phyloP scores from a whole-genome alignment of 2,113 vertebrate genomes.

The Pomatostomus ruficeps region DNA sequence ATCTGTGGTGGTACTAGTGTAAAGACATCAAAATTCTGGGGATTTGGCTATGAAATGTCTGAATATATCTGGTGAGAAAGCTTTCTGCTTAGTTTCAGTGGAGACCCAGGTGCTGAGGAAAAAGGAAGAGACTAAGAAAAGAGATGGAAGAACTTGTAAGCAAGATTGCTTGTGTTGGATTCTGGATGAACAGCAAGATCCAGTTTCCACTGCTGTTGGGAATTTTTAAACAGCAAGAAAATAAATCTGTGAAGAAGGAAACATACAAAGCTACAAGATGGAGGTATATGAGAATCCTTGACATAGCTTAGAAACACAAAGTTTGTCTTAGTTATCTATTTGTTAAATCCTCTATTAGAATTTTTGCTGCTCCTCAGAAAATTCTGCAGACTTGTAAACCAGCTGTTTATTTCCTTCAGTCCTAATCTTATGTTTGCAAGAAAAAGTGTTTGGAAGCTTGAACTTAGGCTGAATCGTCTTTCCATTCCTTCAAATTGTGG shows the following conservation, averaged over 20 bases:
- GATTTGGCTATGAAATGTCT: neutral
- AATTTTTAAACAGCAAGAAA: neutral
- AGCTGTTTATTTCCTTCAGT: neutral
- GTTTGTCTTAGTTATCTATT: neutral
- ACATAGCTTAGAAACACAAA: neutral
- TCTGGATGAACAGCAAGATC: neutral
- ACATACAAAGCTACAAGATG: neutral
- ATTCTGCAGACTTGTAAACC: neutral
- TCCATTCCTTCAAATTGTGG: neutral
- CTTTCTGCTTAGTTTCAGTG: neutral
- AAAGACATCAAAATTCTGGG: neutral
- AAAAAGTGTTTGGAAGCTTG: neutral
- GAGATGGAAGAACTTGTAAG: neutral
- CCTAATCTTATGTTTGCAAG: neutral
- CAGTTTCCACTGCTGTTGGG: neutral
- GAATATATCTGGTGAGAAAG: neutral
- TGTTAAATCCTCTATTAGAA: neutral
- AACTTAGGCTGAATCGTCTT: neutral
- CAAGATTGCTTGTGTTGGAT: neutral
- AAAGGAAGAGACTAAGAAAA: neutral
- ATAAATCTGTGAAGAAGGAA: neutral
- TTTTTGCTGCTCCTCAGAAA: neutral
- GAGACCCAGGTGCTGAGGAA: neutral
- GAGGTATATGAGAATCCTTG: neutral
- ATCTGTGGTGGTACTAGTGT: neutral